These are phyloP conservation scores for Neodiprion virginianus DNA, from an alignment of 1,140 invertebrate genomes.

Conservation along the genomic window DNA sequence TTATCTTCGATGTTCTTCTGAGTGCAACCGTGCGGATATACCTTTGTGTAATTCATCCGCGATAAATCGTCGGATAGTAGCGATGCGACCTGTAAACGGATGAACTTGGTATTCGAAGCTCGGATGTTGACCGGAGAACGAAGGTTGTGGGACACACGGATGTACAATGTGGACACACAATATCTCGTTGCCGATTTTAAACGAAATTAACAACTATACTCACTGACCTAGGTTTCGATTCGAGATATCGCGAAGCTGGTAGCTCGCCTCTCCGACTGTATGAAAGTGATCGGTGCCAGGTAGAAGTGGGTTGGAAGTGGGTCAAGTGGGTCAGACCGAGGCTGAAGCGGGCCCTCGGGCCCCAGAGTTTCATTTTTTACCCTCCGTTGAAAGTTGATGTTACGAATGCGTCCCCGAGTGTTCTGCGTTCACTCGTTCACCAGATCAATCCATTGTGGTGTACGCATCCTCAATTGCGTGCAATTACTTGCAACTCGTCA, in stretches of 20 bases:
- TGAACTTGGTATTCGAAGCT: conserved; percentile 19
- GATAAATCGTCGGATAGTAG: not conserved
- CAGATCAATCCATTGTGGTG: conserved; percentile 24
- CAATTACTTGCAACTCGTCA: conserved; percentile 17
- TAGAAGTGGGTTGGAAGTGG: conserved; percentile 33
- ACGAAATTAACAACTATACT: conserved; percentile 20
- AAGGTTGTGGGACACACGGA: conserved; percentile 20
- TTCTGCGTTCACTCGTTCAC: conserved; percentile 9
- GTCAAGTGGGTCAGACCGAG: conserved; percentile 31
- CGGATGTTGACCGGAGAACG: conserved; percentile 11
- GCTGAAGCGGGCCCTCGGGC: conserved; percentile 32
- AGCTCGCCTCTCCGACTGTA: conserved; percentile 18
- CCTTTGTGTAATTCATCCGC: not conserved
- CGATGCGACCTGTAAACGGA: not conserved
- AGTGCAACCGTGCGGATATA: not conserved
- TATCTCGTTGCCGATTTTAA: conserved; percentile 24
- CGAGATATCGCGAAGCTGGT: conserved; percentile 17
- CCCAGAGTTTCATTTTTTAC: conserved; percentile 29
- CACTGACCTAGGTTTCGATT: conserved; percentile 35
- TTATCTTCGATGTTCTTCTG: not conserved
- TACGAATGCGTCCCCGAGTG: conserved; percentile 7
- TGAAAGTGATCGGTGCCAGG: conserved; percentile 36
- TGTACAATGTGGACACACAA: conserved; percentile 14
- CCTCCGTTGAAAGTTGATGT: conserved; percentile 23
- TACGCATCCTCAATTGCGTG: conserved; percentile 14